Percentiles rank a stretch among this genome's conserved stretches.
phyloP scores from a whole-genome alignment of 92 coral and sea anemone genomes.

The Palythoa grandis region DNA sequence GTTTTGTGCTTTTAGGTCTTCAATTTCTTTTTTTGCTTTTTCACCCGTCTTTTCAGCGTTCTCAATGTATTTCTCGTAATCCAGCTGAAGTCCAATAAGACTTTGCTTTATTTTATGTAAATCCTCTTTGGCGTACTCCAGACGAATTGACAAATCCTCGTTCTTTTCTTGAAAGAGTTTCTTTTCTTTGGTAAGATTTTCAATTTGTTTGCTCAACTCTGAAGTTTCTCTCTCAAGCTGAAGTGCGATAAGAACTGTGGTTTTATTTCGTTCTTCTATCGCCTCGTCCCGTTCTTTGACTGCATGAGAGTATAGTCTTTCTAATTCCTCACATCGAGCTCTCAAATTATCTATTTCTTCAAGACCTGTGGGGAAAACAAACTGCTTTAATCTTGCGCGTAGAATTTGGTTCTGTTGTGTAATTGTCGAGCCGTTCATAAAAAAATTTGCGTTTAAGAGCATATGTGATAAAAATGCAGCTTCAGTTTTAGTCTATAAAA shows the following conservation, averaged over 20 bases:
- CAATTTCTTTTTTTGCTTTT: constrained; percentile 52
- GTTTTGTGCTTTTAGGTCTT: constrained; percentile 38
- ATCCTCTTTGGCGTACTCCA: constrained; percentile 76
- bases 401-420: neutral
- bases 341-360: constrained; percentile 77
- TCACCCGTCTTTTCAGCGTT: constrained; percentile 65
- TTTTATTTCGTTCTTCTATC: constrained; percentile 83
- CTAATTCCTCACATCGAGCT: constrained; percentile 67
- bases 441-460: neutral
- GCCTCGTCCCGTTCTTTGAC: constrained; percentile 80
- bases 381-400: neutral
- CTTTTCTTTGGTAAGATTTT: constrained; percentile 55
- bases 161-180: constrained; percentile 61
- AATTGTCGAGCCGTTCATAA: neutral
- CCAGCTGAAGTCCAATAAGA: constrained; percentile 83
- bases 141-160: constrained; percentile 73
- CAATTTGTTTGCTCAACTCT: constrained; percentile 67
- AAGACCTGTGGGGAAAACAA: constrained; percentile 54
- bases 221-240: constrained; percentile 81
- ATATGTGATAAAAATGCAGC: neutral
- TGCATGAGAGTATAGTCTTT: constrained; percentile 74
- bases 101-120: constrained; percentile 75
- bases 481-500: too few species aligned
- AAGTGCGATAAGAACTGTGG: constrained; percentile 82
- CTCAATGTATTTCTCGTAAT: constrained; percentile 70